These are phyloP conservation scores for pig (Sus scrofa) DNA, from an alignment of 2,113 vertebrate genomes.

Conservation along the genomic window DNA sequence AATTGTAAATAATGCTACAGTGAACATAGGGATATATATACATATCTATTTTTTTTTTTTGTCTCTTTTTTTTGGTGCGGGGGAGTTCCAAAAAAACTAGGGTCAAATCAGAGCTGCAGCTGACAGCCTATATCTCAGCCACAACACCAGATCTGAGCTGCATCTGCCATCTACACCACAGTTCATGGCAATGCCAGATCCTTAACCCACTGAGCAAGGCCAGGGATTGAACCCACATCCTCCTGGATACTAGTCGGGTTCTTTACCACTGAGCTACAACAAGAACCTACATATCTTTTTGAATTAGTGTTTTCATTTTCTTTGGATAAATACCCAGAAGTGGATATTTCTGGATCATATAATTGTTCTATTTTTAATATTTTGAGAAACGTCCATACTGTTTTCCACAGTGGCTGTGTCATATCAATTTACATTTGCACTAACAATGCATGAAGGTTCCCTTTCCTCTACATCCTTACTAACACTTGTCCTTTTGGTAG, in stretches of 20 bases:
- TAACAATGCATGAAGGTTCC: not conserved
- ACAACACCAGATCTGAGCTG: too few relatives aligned
- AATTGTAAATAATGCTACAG: not conserved
- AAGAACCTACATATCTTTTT: not conserved
- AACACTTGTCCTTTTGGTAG: not conserved
- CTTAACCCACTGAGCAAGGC: too few relatives aligned
- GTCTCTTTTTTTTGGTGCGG: too few relatives aligned
- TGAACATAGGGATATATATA: not conserved
- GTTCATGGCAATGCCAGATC: too few relatives aligned
- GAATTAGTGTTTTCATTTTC: not conserved
- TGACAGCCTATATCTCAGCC: too few relatives aligned
- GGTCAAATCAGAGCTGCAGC: too few relatives aligned
- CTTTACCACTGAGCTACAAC: too few relatives aligned
- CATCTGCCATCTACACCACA: too few relatives aligned
- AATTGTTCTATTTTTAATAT: not conserved
- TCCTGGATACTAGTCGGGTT: too few relatives aligned
- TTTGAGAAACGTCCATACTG: not conserved
- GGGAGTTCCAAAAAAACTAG: too few relatives aligned
- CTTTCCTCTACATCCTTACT: not conserved
- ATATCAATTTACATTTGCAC: not conserved
- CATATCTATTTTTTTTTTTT: too few relatives aligned
- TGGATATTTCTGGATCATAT: not conserved
- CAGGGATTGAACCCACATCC: too few relatives aligned
- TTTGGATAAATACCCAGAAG: not conserved
- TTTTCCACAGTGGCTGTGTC: not conserved